Percentiles rank a stretch among this genome's conserved stretches.
Evolutionary conservation across 2,888 invertebrate genomes (phyloP).

Genomic region (Brachypalpus laphriformis): DNA sequence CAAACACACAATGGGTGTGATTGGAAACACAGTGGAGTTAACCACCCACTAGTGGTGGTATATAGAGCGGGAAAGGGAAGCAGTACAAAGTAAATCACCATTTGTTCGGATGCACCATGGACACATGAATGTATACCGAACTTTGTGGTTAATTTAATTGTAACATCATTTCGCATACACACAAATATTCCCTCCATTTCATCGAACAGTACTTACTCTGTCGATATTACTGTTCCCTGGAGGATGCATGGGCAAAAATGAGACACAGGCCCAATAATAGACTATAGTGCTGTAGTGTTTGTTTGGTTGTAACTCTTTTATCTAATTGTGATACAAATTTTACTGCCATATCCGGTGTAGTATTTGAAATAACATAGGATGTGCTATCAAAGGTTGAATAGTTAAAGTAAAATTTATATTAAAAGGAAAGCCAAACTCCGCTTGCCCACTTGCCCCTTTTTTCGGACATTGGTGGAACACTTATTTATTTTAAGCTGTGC

Average conservation of each 20-base stretch:
- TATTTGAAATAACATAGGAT: too few relatives aligned
- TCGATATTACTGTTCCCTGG: conserved; percentile 10
- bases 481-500: too few relatives aligned
- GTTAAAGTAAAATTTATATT: too few relatives aligned
- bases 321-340: too few relatives aligned
- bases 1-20: conserved; percentile 22
- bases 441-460: too few relatives aligned
- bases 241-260: not conserved
- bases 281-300: too few relatives aligned
- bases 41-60: not conserved
- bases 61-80: not conserved
- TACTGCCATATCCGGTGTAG: too few relatives aligned
- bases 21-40: not conserved
- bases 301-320: too few relatives aligned
- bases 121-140: conserved; percentile 30
- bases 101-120: conserved; percentile 48
- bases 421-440: too few relatives aligned
- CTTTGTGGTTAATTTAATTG: conserved; percentile 61
- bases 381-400: too few relatives aligned
- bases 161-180: conserved; percentile 33
- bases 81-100: conserved; percentile 45
- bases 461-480: too few relatives aligned
- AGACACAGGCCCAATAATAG: too few relatives aligned
- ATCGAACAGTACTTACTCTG: not conserved
- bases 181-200: conserved; percentile 29